Evolutionary conservation across 2,888 invertebrate genomes (phyloP), one percentile per base, ranked within the genome.

Genomic region (Drosophila nr. perissopoda): DNA sequence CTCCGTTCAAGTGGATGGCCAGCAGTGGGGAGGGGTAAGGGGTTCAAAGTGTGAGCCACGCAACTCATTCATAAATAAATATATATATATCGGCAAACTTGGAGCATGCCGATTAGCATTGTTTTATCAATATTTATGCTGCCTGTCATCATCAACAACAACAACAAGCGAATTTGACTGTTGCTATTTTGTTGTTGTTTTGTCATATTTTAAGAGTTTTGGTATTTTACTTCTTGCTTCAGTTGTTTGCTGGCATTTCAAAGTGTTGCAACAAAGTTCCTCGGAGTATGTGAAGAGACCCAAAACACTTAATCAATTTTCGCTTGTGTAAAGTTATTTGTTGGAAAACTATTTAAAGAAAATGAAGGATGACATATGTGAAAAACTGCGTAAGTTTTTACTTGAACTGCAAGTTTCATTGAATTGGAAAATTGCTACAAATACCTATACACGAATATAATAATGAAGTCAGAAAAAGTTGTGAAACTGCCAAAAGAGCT

Each of bases 71-170:
- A 88, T 76, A 76, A 79, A 80, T 79, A 56, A 38, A 38, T 46
- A 46, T 25, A 33, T 21, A 31, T 33, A 29, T 38, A 59, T 69
- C 48, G 51, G 70, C 73, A 71, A 27, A 71, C 74, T 79, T 83
- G 81, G 81, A 74, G 73, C 81, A 78, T 88, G 74, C 78, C 78
- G 88, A 83, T 91, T 82, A 84, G 65, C 54, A 71, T 91, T 91
- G 91, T 92, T 92, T 92, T 92, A 91, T 92, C 91, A 92, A 92
- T 92, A 92, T 89, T 85, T 91, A 91, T 91, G 91, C 77, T 68
- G 56, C 66, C 68, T 70, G 67, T 59, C 70, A 69, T 59, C 70
- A 72, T 66, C 57, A 60, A 59, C 51, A 64, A 57, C 51, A 64
- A 57, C 54, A 65, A 46, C 31, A 53, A 59, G 51, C 70, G 63